Evolutionary conservation across 1,140 invertebrate genomes (phyloP).

Genomic region (Hirudo medicinalis): DNA sequence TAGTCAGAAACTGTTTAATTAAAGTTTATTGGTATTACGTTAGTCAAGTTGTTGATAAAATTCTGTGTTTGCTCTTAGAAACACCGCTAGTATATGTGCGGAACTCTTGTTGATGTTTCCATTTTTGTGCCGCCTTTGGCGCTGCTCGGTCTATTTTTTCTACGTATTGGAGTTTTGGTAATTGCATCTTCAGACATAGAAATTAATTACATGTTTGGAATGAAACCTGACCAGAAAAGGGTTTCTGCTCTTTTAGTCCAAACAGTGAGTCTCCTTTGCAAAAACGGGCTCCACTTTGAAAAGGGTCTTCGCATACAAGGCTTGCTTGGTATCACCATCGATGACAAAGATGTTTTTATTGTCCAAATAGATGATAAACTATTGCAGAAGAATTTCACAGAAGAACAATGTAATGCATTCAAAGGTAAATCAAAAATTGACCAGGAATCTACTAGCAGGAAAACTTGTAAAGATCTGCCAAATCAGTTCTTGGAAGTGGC

Average conservation of each 20-base stretch:
- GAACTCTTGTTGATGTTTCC: too few species aligned
- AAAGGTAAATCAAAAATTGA: not conserved
- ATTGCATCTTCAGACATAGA: too few species aligned
- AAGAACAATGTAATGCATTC: not conserved
- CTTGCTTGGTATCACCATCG: conserved; percentile 5
- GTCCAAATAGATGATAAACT: conserved; percentile 7
- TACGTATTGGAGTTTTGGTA: too few species aligned
- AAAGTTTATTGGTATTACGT: too few species aligned
- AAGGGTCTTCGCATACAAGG: conserved; percentile 2
- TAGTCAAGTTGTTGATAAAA: too few species aligned
- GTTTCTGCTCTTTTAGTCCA: conserved; percentile 5
- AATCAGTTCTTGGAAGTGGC: not conserved
- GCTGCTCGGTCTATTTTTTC: too few species aligned
- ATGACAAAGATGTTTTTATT: conserved; percentile 5
- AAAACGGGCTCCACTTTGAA: conserved; percentile 7
- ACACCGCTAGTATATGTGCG: too few species aligned
- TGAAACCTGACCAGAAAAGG: conserved; percentile 13
- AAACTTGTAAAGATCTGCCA: not conserved
- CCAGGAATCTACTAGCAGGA: not conserved
- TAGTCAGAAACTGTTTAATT: too few species aligned
- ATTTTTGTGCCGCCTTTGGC: too few species aligned
- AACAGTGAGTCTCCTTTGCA: conserved; percentile 9
- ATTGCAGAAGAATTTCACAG: not conserved
- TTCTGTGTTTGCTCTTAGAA: too few species aligned
- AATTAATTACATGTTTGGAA: not conserved